These are phyloP conservation scores for Drosophila kepulauana DNA, from an alignment of 1,140 invertebrate species.

Conservation along the genomic window DNA sequence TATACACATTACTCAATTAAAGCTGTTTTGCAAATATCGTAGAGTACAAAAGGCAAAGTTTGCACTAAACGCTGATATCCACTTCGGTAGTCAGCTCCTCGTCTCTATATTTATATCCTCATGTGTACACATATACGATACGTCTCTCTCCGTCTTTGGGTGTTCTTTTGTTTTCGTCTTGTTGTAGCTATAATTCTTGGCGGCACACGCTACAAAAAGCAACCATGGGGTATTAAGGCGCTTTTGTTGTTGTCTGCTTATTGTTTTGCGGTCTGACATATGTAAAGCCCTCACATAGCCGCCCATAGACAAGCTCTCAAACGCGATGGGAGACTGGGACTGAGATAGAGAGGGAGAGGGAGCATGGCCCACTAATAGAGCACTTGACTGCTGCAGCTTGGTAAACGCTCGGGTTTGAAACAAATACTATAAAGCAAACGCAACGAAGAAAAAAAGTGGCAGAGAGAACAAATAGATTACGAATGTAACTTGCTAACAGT, in stretches of 20 bases:
- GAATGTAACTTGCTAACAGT: neutral
- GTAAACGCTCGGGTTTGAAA: slow-evolving; percentile 6
- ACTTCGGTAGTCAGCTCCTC: neutral
- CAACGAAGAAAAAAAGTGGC: neutral
- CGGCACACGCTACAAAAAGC: slow-evolving; percentile 45
- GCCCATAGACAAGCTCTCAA: neutral
- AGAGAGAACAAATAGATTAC: slow-evolving; percentile 32
- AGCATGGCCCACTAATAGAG: slow-evolving; percentile 41
- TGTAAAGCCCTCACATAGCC: slow-evolving; percentile 40
- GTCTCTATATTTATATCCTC: neutral
- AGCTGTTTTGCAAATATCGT: no score
- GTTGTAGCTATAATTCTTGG: slow-evolving; percentile 30
- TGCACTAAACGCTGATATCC: neutral
- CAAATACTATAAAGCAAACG: slow-evolving; percentile 19
- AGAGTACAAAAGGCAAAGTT: no score
- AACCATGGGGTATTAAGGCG: slow-evolving; percentile 52
- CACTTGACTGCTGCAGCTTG: slow-evolving; percentile 70
- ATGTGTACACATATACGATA: neutral
- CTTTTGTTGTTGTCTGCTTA: slow-evolving; percentile 60
- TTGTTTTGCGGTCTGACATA: slow-evolving; percentile 69
- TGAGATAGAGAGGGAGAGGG: neutral
- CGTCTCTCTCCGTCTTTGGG: neutral
- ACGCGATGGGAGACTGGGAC: neutral
- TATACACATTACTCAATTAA: no score
- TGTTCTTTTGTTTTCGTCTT: slow-evolving; percentile 21